Evolutionary conservation across 2,797 vertebrate genomes (phyloP), one percentile per base, ranked within the genome.

Genomic region (Cossypha niveicapilla): DNA sequence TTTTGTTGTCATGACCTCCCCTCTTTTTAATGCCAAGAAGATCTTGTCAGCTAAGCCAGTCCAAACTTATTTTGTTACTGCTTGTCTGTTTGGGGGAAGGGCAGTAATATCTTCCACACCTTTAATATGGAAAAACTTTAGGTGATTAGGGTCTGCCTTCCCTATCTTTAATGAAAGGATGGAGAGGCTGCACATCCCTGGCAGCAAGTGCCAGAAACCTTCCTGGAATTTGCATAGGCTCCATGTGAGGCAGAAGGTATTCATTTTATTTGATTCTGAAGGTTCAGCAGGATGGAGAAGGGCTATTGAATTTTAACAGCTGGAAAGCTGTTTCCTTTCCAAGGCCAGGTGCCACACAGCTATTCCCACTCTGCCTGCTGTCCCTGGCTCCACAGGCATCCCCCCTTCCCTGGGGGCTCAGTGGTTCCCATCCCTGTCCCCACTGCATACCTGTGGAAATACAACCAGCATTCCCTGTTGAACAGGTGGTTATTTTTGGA

Each of bases 221-320:
- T 35, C 23, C 30, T 0, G 9, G 50, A 42, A 48, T 62, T 65
- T 51, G 54, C 1, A 1, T 13, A 39, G 60, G 34, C 39, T 57
- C 45, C 30, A 4, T 0, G 1, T 1, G 6, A 68, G 30, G 24
- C 0, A 1, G 42, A 22, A 66, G 24, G 35, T 8, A 16, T 58
- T 60, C 15, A 12, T 67, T 56, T 73, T 1, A 9, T 54, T 74
- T 56, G 6, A 6, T 58, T 67, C 32, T 58, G 32, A 39, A 60
- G 28, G 41, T 18, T 88, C 58, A 83, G 61, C 37, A 21, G n/a
- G 41, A 47, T 30, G 37, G 27, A 28, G 57, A 83, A 84, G 30
- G 23, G 18, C 37, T 60, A 1, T 18, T 45, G 76, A 18, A 53
- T 63, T 80, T 56, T 8, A 62, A 44, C 48, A 62, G 62, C 57